phyloP scores from a whole-genome alignment of 2,888 invertebrate species.

The Shargacucullia verbasci region DNA sequence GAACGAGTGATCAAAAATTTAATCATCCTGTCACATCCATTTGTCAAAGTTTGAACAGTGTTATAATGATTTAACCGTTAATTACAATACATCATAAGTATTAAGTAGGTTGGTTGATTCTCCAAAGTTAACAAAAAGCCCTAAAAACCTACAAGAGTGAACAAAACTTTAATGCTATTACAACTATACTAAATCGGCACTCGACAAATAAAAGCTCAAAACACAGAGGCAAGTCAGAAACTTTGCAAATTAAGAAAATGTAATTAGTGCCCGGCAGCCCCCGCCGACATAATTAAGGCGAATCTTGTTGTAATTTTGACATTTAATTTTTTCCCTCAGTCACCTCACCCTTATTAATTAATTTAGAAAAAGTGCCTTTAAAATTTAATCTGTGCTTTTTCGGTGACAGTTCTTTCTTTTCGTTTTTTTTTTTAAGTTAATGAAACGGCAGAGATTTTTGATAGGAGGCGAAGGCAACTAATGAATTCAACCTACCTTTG shows the following conservation, averaged over 20 bases:
- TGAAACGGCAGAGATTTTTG: conserved; percentile 84
- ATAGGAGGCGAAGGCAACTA: conserved; percentile 71
- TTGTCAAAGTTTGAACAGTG: too few relatives aligned
- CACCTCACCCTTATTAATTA: conserved; percentile 84
- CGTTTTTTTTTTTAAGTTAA: conserved; percentile 69
- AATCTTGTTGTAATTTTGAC: conserved; percentile 89
- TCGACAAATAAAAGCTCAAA: conserved; percentile 35
- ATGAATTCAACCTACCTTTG: conserved; percentile 68
- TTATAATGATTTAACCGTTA: too few relatives aligned
- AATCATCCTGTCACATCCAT: too few relatives aligned
- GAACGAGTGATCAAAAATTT: too few relatives aligned
- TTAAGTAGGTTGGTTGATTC: too few relatives aligned
- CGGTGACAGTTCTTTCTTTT: conserved; percentile 78
- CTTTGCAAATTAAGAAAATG: conserved; percentile 89
- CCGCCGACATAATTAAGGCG: conserved; percentile 85
- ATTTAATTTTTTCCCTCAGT: conserved; percentile 85
- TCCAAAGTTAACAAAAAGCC: too few relatives aligned
- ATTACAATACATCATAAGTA: too few relatives aligned
- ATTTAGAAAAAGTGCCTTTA: conserved; percentile 84
- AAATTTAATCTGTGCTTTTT: conserved; percentile 86
- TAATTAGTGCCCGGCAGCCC: conserved; percentile 77
- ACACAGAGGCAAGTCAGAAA: conserved; percentile 64
- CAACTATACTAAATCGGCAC: conserved; percentile 11
- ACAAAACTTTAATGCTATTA: background rate
- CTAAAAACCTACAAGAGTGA: too few relatives aligned